Base-by-base conservation (phyloP, 2,113 vertebrate species). In the Coreoperca whiteheadi region DNA sequence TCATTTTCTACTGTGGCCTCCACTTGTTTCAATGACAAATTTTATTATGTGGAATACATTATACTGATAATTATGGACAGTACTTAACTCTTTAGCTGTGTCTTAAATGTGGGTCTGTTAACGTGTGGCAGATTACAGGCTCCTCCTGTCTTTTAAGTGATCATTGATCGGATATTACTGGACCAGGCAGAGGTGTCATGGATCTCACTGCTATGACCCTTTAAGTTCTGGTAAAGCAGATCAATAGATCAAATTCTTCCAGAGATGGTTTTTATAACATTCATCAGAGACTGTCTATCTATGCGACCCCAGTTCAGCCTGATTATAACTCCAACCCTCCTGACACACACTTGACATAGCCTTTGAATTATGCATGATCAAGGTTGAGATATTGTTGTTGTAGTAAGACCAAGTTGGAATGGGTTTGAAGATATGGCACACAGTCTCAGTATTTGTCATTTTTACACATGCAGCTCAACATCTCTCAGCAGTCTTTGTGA, bases 91-190 rank as follows among this genome's bases (percentile, higher is more conserved):
- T 59, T 80, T 48, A 56, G 43, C 69, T 86, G 32, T 59, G 70
- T 57, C 67, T 81, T 81, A 90, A 92, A 81, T 85, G 71, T 79
- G 72, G 69, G 63, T 57, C 43, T 69, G 70, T 82, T 78, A 85
- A 74, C 28, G 14, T 89, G 50, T 67, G 67, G 57, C 56, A 82
- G 67, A 91, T 89, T 79, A 81, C 63, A 63, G 71, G 63, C 87
- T 77, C 72, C 70, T 79, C 57, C 67, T 70, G 81, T 86, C 87
- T 84, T 87, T 87, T 90, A 89, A 92, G 89, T 92, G 86, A 90
- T 90, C 87, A 93, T 93, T 94, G 91, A 94, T 94, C 77, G 80
- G 71, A 90, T 88, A 88, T 91, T 87, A 90, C 87, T 65, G 83
- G 83, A 89, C 74, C 71, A 83, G 66, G 89, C 74, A 28, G 75